phyloP scores from a whole-genome alignment of 2,888 invertebrate genomes.

The Augochlorella aurata region DNA sequence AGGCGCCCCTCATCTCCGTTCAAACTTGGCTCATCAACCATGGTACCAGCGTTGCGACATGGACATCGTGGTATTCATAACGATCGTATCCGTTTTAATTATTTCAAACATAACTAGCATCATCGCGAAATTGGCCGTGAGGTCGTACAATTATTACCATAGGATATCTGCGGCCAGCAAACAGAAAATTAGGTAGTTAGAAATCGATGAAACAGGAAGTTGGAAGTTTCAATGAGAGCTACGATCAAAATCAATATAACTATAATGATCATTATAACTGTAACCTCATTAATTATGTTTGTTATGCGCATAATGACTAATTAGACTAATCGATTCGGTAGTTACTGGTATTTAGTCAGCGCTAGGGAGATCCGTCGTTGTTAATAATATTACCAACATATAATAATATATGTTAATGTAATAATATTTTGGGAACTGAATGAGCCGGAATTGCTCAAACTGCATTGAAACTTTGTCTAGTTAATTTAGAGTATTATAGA shows the following conservation, averaged over 20 bases:
- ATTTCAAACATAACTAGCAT: not conserved
- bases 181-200: conserved; percentile 10
- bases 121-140: not conserved
- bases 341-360: not conserved
- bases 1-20: conserved; percentile 62
- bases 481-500: too few species aligned
- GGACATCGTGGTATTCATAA: conserved; percentile 62
- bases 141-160: not conserved
- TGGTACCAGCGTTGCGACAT: conserved; percentile 67
- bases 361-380: too few species aligned
- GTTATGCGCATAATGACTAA: not conserved
- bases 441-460: too few species aligned
- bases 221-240: not conserved
- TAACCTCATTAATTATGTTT: not conserved
- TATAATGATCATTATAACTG: too few species aligned
- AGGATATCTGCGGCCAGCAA: not conserved
- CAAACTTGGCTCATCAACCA: conserved; percentile 45
- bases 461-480: too few species aligned
- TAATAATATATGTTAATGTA: too few species aligned
- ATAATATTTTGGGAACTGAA: too few species aligned
- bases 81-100: conserved; percentile 27
- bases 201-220: not conserved
- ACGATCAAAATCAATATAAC: too few species aligned
- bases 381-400: too few species aligned
- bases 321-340: not conserved